phyloP scores from a whole-genome alignment of 2,797 vertebrate genomes.

The Mionectes olivaceus region DNA sequence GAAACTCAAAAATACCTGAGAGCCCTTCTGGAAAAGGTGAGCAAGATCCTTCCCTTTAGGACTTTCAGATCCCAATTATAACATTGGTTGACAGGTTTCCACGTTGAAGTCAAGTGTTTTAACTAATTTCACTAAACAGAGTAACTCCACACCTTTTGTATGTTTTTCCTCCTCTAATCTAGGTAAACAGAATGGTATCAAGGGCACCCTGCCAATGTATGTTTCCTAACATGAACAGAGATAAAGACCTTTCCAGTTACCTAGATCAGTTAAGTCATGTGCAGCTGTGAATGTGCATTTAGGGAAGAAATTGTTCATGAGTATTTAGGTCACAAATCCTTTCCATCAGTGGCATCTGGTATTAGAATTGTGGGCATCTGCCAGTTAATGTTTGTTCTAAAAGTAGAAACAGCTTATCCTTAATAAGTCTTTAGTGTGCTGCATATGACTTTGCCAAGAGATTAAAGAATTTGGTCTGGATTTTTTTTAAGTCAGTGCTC shows the following conservation, averaged over 20 bases:
- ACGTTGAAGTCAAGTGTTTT: not conserved
- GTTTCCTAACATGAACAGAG: not conserved
- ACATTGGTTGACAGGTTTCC: not conserved
- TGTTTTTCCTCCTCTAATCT: not conserved
- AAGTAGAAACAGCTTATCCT: conserved; percentile 53
- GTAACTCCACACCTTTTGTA: not conserved
- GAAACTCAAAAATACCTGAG: not conserved
- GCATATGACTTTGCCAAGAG: conserved; percentile 1
- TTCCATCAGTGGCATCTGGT: conserved; percentile 54
- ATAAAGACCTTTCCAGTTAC: not conserved
- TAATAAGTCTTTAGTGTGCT: conserved; percentile 60
- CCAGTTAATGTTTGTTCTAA: conserved; percentile 50
- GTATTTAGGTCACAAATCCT: conserved; percentile 74
- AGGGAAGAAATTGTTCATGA: conserved; percentile 30
- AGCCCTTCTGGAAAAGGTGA: not conserved
- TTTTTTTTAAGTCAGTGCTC: not conserved
- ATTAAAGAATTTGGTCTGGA: not conserved
- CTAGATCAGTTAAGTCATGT: not conserved
- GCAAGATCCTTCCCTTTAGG: not conserved
- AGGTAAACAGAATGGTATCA: not conserved
- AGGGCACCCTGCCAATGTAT: not conserved
- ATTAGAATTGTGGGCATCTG: conserved; percentile 64
- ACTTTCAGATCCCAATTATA: not conserved
- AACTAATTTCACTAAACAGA: not conserved
- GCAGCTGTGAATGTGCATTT: conserved; percentile 20